A percentile compares a stretch with the other conserved stretches of the same genome.
These are phyloP conservation scores for Dioctria rufipes DNA, from an alignment of 2,888 invertebrate genomes.

Conservation along the genomic window DNA sequence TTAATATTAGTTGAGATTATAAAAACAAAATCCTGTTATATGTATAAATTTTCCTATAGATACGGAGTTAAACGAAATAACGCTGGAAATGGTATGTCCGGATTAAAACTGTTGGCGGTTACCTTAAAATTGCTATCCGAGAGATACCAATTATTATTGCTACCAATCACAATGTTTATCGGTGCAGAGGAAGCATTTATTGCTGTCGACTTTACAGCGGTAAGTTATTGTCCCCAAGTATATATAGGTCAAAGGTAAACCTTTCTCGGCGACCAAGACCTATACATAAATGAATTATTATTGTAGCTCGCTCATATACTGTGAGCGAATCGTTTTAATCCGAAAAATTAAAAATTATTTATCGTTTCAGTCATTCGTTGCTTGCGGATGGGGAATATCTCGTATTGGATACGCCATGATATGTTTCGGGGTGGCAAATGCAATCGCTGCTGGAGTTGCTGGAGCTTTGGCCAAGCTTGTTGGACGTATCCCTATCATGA, in stretches of 20 bases:
- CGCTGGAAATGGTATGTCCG: slow-evolving; percentile 76
- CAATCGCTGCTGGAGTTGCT: slow-evolving; percentile 86
- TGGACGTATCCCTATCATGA: slow-evolving; percentile 85
- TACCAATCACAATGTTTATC: slow-evolving; percentile 94
- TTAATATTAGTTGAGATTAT: no score
- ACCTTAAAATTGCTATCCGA: slow-evolving; percentile 84
- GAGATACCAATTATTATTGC: slow-evolving; percentile 85
- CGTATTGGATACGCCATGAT: slow-evolving; percentile 96
- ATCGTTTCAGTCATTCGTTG: slow-evolving; percentile 81
- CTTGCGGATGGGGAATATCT: slow-evolving; percentile 89
- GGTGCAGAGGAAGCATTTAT: slow-evolving; percentile 95
- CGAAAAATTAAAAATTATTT: slow-evolving; percentile 11
- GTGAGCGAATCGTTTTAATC: not conserved
- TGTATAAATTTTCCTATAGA: slow-evolving; percentile 67
- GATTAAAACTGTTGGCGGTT: slow-evolving; percentile 79
- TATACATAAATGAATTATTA: not conserved
- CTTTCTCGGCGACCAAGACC: not conserved
- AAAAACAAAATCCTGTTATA: not conserved
- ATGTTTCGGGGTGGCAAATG: slow-evolving; percentile 91
- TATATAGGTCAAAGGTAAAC: not conserved
- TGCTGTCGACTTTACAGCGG: slow-evolving; percentile 86
- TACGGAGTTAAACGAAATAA: slow-evolving; percentile 74
- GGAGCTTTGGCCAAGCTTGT: slow-evolving; percentile 85
- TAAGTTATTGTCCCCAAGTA: slow-evolving; percentile 68
- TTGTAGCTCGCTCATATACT: not conserved